Base-by-base conservation (phyloP, 2,797 vertebrate species). In the Syngnathus acus region DNA sequence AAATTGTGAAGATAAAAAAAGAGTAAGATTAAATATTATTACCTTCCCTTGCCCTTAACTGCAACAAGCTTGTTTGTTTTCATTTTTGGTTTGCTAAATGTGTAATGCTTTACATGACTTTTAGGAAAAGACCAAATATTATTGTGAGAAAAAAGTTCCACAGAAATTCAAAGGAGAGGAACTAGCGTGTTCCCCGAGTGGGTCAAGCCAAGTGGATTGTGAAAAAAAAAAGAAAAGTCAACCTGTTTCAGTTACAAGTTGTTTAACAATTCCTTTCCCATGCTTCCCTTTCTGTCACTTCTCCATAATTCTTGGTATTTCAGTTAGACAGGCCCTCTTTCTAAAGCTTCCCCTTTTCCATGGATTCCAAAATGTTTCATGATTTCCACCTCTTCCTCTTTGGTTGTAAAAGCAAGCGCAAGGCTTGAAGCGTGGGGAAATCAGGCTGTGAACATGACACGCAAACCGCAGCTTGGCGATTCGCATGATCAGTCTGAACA, bases 281-380 rank as follows among this genome's bases (percentile, higher is more conserved):
- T 89, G 93, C 94, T 97, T 97, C 95, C 95, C 91, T 95, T 95
- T 96, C 92, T 95, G 94, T 94, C 92, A 95, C 95, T 97, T 96
- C 96, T 96, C 96, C 95, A 93, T 94, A 94, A 92, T 87, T 94
- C 94, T 94, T 93, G 78, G 82, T 88, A 84, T 95, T 95, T 95
- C 93, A 76, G 94, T 95, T 95, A 90, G 91, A 89, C 92, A 90
- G 83, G 83, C 88, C 88, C 74, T 80, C 79, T 87, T 91, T 89
- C 73, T 82, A 84, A 78, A 89, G 92, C 94, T 98, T 97, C 96
- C 95, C 91, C 96, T 98, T 97, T 95, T 86, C 90, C 94, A 93
- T 92, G 79, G 89, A 95, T 95, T 93, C 95, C 94, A 95, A 58
- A 58, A 92, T 92, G 94, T 95, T 96, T 96, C 95, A 94, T 90